phyloP scores from a whole-genome alignment of 2,113 vertebrate genomes.

The Phycodurus eques region DNA sequence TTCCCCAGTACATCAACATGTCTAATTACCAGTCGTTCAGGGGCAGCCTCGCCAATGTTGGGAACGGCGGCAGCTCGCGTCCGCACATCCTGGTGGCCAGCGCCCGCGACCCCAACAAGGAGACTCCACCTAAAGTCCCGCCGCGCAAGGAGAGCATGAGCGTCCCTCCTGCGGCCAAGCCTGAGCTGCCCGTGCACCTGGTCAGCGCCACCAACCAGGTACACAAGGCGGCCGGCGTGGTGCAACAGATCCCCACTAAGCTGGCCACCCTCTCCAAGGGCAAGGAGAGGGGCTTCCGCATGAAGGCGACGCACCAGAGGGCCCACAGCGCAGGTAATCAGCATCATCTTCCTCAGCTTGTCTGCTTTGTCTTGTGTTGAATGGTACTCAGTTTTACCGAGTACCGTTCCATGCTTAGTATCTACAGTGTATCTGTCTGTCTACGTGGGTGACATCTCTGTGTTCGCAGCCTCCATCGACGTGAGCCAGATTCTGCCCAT shows the following conservation, averaged over 20 bases:
- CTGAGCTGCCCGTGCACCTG: conserved; percentile 82
- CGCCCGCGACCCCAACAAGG: conserved; percentile 43
- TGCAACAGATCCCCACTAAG: conserved; percentile 94
- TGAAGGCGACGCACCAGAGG: conserved; percentile 80
- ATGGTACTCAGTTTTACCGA: no score
- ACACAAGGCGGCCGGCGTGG: conserved; percentile 75
- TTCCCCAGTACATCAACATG: conserved; percentile 15
- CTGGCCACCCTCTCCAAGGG: conserved; percentile 79
- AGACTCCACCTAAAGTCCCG: conserved; percentile 75
- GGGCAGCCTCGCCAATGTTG: conserved; percentile 57
- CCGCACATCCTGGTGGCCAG: conserved; percentile 10
- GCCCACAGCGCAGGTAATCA: conserved; percentile 82
- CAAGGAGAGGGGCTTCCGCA: conserved; percentile 79
- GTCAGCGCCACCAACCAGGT: conserved; percentile 87
- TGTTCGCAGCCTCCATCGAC: conserved; percentile 78
- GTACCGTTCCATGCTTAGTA: no score
- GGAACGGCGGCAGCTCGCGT: conserved; percentile 43
- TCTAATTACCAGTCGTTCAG: conserved; percentile 72
- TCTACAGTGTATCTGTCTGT: neutral
- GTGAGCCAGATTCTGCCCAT: conserved; percentile 76
- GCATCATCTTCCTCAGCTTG: neutral
- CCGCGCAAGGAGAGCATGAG: conserved; percentile 80
- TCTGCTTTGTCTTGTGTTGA: no score
- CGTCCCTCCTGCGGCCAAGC: conserved; percentile 49
- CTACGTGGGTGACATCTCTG: neutral